A percentile compares a stretch with the other conserved stretches of the same genome.
phyloP scores from a whole-genome alignment of 2,888 invertebrate genomes.

The Julus scanicus region DNA sequence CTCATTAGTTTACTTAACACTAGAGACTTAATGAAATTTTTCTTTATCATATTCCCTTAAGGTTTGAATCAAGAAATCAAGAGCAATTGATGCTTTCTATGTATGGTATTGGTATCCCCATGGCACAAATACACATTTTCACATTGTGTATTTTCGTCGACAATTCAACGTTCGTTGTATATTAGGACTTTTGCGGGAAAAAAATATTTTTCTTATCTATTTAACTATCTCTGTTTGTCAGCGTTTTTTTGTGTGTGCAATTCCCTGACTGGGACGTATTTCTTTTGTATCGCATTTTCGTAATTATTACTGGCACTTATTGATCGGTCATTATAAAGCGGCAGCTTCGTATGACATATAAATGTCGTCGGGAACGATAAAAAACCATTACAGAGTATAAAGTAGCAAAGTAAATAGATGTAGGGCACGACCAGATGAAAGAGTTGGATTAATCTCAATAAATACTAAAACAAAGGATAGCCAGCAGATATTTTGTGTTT shows the following conservation, averaged over 20 bases:
- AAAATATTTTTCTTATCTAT: background rate
- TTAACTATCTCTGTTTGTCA: background rate
- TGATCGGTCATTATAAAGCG: conserved; percentile 38
- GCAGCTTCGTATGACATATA: conserved; percentile 15
- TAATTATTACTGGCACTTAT: conserved; percentile 38
- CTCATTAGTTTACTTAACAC: background rate
- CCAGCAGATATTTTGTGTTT: background rate
- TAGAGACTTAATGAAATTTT: background rate
- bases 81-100: background rate
- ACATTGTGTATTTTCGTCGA: background rate
- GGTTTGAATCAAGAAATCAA: background rate
- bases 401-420: conserved; percentile 34
- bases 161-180: background rate
- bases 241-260: background rate
- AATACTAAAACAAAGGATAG: background rate
- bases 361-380: background rate
- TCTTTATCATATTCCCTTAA: background rate
- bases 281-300: conserved; percentile 15
- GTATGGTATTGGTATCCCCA: background rate
- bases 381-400: background rate
- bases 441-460: conserved; percentile 1
- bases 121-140: background rate
- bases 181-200: background rate
- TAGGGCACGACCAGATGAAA: conserved; percentile 23
- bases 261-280: conserved; percentile 5